These are phyloP conservation scores for Cataglyphis rosenhaueri DNA, from an alignment of 2,888 invertebrate genomes.

Conservation along the genomic window DNA sequence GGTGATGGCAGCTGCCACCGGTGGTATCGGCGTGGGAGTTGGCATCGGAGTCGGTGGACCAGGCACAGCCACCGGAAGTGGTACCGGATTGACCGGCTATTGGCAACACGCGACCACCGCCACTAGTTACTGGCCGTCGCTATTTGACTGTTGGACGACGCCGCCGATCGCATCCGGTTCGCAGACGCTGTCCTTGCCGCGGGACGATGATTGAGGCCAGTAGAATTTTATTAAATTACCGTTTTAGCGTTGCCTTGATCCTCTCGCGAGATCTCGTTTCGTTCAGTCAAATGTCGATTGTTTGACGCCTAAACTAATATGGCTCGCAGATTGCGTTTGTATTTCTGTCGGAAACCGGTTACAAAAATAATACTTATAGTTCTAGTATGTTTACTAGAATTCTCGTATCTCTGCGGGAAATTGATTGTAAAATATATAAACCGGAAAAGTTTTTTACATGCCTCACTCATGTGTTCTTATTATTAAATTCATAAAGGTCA, in stretches of 20 bases:
- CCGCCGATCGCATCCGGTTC: conserved; percentile 79
- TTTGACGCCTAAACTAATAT: neutral
- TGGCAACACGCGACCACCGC: conserved; percentile 83
- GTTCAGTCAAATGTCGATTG: neutral
- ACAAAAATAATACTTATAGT: neutral
- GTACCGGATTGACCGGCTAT: conserved; percentile 81
- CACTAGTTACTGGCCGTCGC: conserved; percentile 83
- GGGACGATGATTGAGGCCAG: conserved; percentile 77
- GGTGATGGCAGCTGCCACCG: conserved; percentile 62
- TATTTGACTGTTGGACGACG: conserved; percentile 83
- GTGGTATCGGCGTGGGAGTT: conserved; percentile 76
- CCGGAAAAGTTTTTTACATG: neutral
- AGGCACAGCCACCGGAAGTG: conserved; percentile 66
- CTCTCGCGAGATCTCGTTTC: conserved; percentile 14
- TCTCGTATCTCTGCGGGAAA: neutral
- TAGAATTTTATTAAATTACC: conserved; percentile 3
- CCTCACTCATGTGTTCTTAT: neutral
- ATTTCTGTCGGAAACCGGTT: neutral
- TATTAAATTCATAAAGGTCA: conserved; percentile 18
- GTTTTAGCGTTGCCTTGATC: conserved; percentile 22
- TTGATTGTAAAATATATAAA: neutral
- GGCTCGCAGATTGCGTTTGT: neutral
- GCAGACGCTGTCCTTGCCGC: conserved; percentile 79
- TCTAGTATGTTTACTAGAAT: neutral
- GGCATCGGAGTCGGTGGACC: conserved; percentile 70